Conservation (phyloP, 2,797 vertebrate species). For the Vireo griseus region DNA sequence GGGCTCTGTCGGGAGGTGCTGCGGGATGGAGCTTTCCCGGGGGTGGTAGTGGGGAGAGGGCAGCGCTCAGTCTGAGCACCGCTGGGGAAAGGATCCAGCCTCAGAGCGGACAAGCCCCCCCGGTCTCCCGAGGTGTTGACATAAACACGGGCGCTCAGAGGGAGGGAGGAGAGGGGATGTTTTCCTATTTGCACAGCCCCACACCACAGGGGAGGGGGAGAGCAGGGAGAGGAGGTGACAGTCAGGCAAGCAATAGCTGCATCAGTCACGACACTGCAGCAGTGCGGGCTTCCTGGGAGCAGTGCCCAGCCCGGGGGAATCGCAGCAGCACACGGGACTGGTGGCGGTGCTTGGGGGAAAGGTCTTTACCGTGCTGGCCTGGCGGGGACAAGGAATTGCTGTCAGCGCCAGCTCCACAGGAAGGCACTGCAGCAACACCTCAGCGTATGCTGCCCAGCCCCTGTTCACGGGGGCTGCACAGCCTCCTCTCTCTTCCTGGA, state of each 20-base stretch:
- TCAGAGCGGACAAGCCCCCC: neutral
- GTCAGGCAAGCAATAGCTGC: slow-evolving; percentile 13
- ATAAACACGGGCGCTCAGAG: neutral
- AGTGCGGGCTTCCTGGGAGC: slow-evolving; percentile 44
- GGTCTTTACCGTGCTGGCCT: neutral
- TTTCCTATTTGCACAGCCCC: neutral
- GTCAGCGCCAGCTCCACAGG: neutral
- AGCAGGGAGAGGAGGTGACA: slow-evolving; percentile 14
- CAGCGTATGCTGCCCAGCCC: neutral
- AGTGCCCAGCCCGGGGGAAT: neutral
- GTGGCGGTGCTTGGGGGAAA: neutral
- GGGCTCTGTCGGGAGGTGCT: neutral
- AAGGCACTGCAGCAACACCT: neutral
- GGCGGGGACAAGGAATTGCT: neutral
- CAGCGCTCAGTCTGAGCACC: neutral
- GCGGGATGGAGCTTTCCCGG: neutral
- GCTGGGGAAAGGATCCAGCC: neutral
- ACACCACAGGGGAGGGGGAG: neutral
- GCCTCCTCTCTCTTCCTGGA: neutral
- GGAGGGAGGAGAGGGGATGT: neutral
- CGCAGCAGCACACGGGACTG: neutral
- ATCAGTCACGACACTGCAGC: slow-evolving; percentile 55
- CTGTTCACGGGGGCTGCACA: neutral
- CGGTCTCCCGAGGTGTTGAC: neutral
- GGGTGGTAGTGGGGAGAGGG: neutral